phyloP scores from a whole-genome alignment of 2,113 vertebrate species.

The Cyphotilapia sp. region DNA sequence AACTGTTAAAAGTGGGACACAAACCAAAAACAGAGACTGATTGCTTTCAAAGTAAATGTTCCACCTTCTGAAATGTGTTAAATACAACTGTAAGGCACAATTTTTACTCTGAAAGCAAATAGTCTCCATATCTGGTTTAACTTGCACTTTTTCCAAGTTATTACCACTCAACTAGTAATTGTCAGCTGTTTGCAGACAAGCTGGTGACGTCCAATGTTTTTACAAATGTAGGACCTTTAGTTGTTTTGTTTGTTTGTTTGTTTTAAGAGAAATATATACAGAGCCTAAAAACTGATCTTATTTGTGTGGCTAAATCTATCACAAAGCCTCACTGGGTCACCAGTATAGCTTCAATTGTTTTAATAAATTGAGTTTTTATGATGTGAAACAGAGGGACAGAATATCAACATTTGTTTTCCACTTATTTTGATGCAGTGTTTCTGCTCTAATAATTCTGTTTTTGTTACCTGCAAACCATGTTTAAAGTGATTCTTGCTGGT shows the following conservation, averaged over 20 bases:
- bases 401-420: background rate
- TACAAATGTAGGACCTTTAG: background rate
- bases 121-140: background rate
- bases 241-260: background rate
- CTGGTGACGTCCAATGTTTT: accelerated
- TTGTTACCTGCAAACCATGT: background rate
- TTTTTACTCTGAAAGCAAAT: background rate
- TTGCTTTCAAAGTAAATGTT: background rate
- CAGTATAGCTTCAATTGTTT: background rate
- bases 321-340: background rate
- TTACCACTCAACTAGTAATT: background rate
- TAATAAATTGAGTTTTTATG: background rate
- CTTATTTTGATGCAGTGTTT: background rate
- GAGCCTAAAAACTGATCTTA: background rate
- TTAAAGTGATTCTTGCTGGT: background rate
- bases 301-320: background rate
- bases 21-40: background rate
- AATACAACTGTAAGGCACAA: background rate
- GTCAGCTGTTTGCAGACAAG: background rate
- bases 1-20: background rate
- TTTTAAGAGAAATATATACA: background rate
- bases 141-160: background rate
- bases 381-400: background rate
- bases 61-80: background rate
- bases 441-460: background rate